Evolutionary conservation across 1,140 invertebrate genomes (phyloP), one percentile per base, ranked within the genome.

Genomic region (Drosophila hydei): DNA sequence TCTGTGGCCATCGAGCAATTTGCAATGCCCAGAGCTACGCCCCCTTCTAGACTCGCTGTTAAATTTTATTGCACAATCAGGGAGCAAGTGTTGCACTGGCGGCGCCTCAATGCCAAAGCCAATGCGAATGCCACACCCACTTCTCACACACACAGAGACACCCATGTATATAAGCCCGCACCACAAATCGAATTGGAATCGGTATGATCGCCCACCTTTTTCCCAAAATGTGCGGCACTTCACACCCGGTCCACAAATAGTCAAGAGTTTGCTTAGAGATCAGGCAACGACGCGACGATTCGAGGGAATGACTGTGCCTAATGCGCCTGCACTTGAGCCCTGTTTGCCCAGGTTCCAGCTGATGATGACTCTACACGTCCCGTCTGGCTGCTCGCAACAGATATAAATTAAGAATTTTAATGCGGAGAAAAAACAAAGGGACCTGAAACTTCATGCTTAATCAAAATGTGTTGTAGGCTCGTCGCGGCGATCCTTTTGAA

Each of bases 401-500:
- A 87, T 81, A 78, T 87, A 87, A 88, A 87, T 87, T 81, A 81
- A 80, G 75, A 77, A 87, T 85, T 85, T 80, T 87, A 85, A 85
- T 85, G 80, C 81, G 81, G 81, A 71, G 61, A 80, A 69, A 84
- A 85, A 77, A 72, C 63, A 85, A 80, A 79, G 77, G 65, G 55
- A 79, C 33, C 43, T 36, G 48, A 30, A 67, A 78, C 83, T 88
- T 87, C 81, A 87, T 87, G 81, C 83, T 87, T 87, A 87, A 87
- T 87, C 81, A 87, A 75, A 80, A 80, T 80, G 80, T 85, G 81
- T 87, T 74, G 81, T 62, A 77, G 62, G 70, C 70, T 74, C 81
- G 65, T 52, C 74, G 59, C 65, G 16, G 16, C 9, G 60, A 72
- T 87, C 81, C 80, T 85, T 77, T 85, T 85, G 77, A 87, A 87